These are phyloP conservation scores for Steatocranus sp. DNA, from an alignment of 2,797 vertebrate genomes.

Conservation along the genomic window DNA sequence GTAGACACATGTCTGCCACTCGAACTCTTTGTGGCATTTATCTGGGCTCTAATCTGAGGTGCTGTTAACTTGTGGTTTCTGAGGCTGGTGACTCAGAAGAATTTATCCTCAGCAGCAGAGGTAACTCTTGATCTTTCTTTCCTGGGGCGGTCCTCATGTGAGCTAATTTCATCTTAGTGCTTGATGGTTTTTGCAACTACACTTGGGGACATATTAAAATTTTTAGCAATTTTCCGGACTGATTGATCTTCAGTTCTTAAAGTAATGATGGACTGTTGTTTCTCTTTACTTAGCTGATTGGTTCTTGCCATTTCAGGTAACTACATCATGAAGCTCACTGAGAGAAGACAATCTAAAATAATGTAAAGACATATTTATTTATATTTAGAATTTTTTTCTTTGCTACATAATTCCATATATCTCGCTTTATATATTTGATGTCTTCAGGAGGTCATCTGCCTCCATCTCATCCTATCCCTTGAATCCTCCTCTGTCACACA, in stretches of 20 bases:
- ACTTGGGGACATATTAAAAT: not conserved
- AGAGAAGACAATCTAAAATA: not conserved
- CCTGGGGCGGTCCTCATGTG: not conserved
- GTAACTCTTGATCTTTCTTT: not conserved
- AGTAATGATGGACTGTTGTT: not conserved
- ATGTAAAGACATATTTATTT: not conserved
- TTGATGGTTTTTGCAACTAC: not conserved
- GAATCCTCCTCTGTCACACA: not conserved
- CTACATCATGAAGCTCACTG: not conserved
- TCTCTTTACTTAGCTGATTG: not conserved
- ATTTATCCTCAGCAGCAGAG: not conserved
- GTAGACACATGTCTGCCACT: not conserved
- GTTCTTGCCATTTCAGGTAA: not conserved
- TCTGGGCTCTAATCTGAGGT: not conserved
- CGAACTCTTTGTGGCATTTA: not conserved
- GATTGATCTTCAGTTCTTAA: not conserved
- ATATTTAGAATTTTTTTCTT: not conserved
- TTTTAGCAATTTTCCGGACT: not conserved
- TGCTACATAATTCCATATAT: not conserved
- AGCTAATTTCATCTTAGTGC: rapidly evolving
- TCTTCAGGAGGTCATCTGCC: not conserved
- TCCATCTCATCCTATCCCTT: not conserved
- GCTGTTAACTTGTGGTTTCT: not conserved
- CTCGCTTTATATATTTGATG: not conserved
- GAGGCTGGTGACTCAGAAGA: not conserved